Evolutionary conservation across 2,113 vertebrate species (phyloP), one percentile per base, ranked within the genome.

Genomic region (Otis tarda): DNA sequence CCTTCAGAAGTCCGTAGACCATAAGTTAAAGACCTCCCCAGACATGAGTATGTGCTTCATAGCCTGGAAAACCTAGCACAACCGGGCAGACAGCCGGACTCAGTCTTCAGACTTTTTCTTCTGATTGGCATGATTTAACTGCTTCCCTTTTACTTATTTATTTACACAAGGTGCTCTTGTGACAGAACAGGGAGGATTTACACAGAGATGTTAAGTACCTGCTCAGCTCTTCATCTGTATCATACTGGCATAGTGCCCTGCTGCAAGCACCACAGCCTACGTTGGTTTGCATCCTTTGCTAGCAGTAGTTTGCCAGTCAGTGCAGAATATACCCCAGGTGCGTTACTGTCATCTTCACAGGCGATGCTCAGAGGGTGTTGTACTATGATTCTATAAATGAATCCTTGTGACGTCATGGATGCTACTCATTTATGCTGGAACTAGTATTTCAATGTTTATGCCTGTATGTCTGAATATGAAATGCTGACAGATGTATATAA

Each of bases 371-470:
- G 76, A 19, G 73, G 24, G 68, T 67, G 85, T 70, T 74, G 28
- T 78, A 84, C 74, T 63, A 43, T 5, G 23, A 84, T 88, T 87
- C 95, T 96, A 61, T 75, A 93, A 93, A 89, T 70, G 80, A 95
- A 96, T 25, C 65, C 74, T 45, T 37, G 17, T 67, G 78, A 93
- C 90, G 57, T 64, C 92, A 93, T 43, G 82, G 50, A 80, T 94
- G 83, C 84, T 84, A 93, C 84, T 95, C 67, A 83, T 60, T 69
- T 93, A 75, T 87, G 60, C 84, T 93, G 93, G 67, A 93, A 87
- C 86, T 92, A 67, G 25, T 55, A 64, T 45, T 95, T 95, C 91
- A 93, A 90, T 96, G 95, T 94, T 95, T 90, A 95, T 81, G 52
- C 61, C 85, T 93, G 76, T 85, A 93, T 92, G 87, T 45, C 92